Percentiles rank a stretch among this genome's conserved stretches.
Evolutionary conservation across 2,797 vertebrate species (phyloP).

Genomic region (Macrochelys suwanniensis): DNA sequence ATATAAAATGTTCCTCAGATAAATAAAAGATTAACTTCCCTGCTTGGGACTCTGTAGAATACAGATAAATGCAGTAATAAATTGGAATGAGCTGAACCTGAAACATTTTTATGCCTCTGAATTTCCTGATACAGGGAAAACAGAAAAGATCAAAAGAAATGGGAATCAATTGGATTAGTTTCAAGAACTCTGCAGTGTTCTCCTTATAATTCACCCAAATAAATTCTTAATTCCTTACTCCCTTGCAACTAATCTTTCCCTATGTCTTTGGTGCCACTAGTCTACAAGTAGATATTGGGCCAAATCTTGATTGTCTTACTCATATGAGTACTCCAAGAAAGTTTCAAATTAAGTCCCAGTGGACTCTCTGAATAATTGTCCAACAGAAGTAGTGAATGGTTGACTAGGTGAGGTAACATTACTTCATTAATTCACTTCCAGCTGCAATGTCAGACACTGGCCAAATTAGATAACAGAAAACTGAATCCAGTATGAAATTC

Average conservation of each 20-base stretch:
- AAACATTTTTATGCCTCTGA: conserved; percentile 37
- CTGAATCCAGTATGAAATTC: conserved; percentile 55
- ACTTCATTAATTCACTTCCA: conserved; percentile 68
- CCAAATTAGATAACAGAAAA: conserved; percentile 65
- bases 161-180: conserved; percentile 49
- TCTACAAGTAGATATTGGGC: not conserved
- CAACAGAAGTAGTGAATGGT: conserved; percentile 41
- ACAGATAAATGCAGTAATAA: conserved; percentile 39
- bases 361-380: conserved; percentile 57
- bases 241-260: conserved; percentile 13
- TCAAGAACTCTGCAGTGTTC: conserved; percentile 7
- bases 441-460: conserved; percentile 65
- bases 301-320: not conserved
- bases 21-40: conserved; percentile 56
- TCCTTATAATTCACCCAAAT: conserved; percentile 38
- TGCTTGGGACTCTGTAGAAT: not conserved
- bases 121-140: conserved; percentile 13
- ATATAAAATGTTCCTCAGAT: conserved; percentile 42
- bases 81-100: conserved; percentile 34
- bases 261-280: conserved; percentile 32
- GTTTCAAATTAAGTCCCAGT: conserved; percentile 24
- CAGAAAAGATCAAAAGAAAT: conserved; percentile 42
- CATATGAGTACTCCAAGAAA: not conserved
- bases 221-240: conserved; percentile 22
- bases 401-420: conserved; percentile 56